Conservation (phyloP, 1,140 invertebrate species). For the Tetramorium parvispinum region DNA sequence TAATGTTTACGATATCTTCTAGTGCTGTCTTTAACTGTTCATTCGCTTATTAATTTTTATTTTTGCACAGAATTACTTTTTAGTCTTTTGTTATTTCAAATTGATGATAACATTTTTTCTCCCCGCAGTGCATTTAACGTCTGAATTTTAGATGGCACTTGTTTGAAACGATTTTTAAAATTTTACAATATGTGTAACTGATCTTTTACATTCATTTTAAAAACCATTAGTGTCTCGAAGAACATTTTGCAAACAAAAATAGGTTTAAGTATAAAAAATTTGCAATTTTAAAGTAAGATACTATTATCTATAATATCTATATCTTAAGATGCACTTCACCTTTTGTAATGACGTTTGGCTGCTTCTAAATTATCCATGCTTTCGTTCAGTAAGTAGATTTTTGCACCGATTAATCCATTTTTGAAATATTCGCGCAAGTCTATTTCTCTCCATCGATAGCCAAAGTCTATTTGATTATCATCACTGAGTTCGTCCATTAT, state of each 20-base stretch:
- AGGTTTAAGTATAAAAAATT: not conserved
- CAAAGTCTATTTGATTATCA: slow-evolving; percentile 89
- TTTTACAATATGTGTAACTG: too few relatives aligned
- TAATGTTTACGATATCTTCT: not conserved
- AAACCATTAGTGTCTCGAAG: too few relatives aligned
- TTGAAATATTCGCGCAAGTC: too few relatives aligned
- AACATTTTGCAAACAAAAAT: not conserved
- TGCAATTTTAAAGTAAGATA: not conserved
- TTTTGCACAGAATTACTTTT: too few relatives aligned
- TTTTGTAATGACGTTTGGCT: slow-evolving; percentile 83
- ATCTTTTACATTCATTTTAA: too few relatives aligned
- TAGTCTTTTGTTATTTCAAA: too few relatives aligned
- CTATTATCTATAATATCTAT: not conserved
- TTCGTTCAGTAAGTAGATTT: slow-evolving; percentile 87
- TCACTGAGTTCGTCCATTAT: slow-evolving; percentile 87
- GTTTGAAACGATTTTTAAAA: too few relatives aligned
- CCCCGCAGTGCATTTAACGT: too few relatives aligned
- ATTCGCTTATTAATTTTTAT: not conserved
- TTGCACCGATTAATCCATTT: slow-evolving; percentile 86
- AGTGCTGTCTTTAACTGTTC: not conserved
- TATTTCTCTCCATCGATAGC: slow-evolving; percentile 35
- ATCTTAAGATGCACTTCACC: slow-evolving; percentile 79
- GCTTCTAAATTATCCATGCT: slow-evolving; percentile 84
- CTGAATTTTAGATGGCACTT: too few relatives aligned
- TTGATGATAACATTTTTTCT: too few relatives aligned